Conservation (phyloP, 2,797 vertebrate species). For the Dryobates pubescens region DNA sequence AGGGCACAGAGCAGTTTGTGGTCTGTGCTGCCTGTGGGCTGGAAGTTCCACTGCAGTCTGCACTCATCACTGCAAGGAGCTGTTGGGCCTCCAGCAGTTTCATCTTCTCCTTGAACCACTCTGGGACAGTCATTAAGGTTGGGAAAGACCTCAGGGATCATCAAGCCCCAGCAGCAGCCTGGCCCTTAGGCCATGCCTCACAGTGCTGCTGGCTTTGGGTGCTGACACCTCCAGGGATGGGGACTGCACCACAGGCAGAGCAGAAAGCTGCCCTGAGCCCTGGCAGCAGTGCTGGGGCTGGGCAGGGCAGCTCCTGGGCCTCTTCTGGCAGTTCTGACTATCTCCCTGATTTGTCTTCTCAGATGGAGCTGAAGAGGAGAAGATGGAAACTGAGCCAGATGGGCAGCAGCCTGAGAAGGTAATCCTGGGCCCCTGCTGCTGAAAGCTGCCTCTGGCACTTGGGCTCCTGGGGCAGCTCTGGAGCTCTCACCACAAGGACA, state of each 20-base stretch:
- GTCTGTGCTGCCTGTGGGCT: neutral
- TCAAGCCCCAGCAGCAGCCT: too few species aligned
- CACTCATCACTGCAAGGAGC: neutral
- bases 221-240: too few species aligned
- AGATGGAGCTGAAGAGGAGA: constrained; percentile 91
- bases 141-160: too few species aligned
- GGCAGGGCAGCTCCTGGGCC: neutral
- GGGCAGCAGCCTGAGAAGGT: constrained; percentile 92
- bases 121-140: too few species aligned
- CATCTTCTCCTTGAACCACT: too few species aligned
- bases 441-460: neutral
- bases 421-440: neutral
- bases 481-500: too few species aligned
- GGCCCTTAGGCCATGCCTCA: too few species aligned
- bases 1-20: neutral
- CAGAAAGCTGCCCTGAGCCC: neutral
- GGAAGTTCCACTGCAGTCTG: neutral
- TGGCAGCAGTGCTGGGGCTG: neutral
- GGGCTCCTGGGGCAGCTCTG: rapidly evolving
- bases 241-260: neutral
- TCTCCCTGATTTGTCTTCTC: neutral
- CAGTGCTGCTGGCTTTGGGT: too few species aligned
- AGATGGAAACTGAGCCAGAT: constrained; percentile 91
- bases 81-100: neutral
- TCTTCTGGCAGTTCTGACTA: rapidly evolving